These are phyloP conservation scores for Zosterops borbonicus DNA, from an alignment of 2,113 vertebrate species.

Conservation along the genomic window DNA sequence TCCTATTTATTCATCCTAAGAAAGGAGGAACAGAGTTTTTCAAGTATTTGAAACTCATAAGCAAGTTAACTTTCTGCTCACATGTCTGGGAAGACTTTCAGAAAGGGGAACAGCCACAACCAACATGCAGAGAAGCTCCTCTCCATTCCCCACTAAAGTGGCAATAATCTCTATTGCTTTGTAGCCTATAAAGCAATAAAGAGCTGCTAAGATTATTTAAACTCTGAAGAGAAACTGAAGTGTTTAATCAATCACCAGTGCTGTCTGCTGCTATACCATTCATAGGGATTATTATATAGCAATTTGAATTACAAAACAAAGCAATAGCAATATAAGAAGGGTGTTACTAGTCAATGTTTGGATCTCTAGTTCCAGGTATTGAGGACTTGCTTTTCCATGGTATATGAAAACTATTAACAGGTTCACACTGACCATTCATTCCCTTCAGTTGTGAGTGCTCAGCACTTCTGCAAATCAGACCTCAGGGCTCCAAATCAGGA, in stretches of 20 bases:
- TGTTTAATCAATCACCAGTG: constrained; percentile 47
- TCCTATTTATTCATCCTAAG: not conserved
- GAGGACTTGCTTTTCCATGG: not conserved
- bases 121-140: not conserved
- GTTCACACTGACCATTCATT: not conserved
- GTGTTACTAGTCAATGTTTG: not conserved
- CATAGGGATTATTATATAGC: not conserved
- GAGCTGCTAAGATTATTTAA: constrained; percentile 54
- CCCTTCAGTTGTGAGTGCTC: not conserved
- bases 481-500: not conserved
- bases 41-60: not conserved
- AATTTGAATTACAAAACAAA: not conserved
- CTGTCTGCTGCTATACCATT: not conserved
- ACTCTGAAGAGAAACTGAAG: constrained; percentile 12
- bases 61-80: not conserved
- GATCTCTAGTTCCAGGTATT: not conserved
- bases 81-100: not conserved
- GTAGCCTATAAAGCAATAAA: constrained; percentile 21
- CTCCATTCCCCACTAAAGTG: not conserved
- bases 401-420: not conserved
- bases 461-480: not conserved
- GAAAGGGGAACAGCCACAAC: not conserved
- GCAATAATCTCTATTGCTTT: constrained; percentile 14
- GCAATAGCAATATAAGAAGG: not conserved
- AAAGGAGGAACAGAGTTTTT: not conserved